phyloP scores from a whole-genome alignment of 1,140 invertebrate species.

The Penaeus japonicus region DNA sequence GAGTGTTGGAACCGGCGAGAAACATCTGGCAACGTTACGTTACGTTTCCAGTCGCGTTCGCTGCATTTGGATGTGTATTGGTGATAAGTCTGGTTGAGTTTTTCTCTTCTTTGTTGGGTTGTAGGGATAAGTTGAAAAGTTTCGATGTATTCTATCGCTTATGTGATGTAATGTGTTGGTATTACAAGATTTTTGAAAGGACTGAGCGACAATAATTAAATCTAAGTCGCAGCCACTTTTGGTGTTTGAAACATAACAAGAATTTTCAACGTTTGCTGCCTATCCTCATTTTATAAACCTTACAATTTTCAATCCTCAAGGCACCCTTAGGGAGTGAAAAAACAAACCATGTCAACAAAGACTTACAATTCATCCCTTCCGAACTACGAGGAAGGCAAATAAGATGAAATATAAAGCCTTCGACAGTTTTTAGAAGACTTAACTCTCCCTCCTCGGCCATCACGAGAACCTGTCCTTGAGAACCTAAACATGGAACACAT shows the following conservation, averaged over 20 bases:
- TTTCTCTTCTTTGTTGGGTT: no score
- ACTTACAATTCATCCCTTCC: no score
- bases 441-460: constrained; percentile 16
- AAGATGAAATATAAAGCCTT: neutral
- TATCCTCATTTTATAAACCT: constrained; percentile 24
- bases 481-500: constrained; percentile 40
- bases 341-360: no score
- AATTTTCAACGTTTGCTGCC: constrained; percentile 53
- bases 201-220: neutral
- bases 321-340: no score
- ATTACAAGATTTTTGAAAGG: neutral
- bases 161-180: neutral
- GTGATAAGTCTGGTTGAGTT: no score
- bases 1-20: constrained; percentile 37
- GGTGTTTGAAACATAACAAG: neutral
- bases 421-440: neutral
- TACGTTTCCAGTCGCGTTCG: constrained; percentile 51
- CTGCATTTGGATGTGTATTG: neutral
- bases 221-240: neutral
- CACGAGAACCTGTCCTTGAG: constrained; percentile 48
- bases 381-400: neutral
- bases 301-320: no score
- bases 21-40: constrained; percentile 54
- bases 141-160: no score
- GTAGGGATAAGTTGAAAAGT: no score